Conservation (phyloP, 2,797 vertebrate genomes). For the Anniella stebbinsi region DNA sequence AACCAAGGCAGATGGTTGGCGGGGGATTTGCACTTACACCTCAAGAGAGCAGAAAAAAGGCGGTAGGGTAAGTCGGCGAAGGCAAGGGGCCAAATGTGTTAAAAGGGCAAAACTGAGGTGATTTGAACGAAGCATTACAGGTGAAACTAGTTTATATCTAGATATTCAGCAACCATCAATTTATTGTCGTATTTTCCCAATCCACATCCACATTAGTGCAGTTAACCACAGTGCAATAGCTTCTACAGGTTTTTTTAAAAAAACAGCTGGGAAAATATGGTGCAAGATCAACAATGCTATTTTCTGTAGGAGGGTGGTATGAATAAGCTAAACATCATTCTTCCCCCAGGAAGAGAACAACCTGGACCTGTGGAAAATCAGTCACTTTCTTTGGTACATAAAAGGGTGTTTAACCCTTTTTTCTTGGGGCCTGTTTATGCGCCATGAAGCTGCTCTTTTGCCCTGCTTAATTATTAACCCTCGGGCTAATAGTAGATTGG, state of each 20-base stretch:
- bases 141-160: background rate
- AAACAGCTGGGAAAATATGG: background rate
- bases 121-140: background rate
- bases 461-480: too few relatives aligned
- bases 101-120: background rate
- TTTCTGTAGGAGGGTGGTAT: background rate
- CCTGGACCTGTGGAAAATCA: background rate
- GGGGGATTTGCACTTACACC: background rate
- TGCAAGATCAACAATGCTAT: background rate
- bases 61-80: background rate
- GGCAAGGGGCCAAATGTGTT: background rate
- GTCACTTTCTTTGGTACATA: background rate
- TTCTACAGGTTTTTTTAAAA: background rate
- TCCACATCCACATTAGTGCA: background rate
- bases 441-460: too few relatives aligned
- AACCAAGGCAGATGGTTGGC: background rate
- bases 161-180: background rate
- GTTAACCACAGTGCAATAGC: background rate
- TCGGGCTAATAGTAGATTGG: background rate
- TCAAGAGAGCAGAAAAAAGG: background rate
- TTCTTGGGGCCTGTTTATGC: too few relatives aligned
- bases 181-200: background rate
- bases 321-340: background rate
- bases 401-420: background rate
- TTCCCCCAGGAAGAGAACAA: background rate